phyloP scores from a whole-genome alignment of 1,140 invertebrate species.

The Drosophila punjabiensis region DNA sequence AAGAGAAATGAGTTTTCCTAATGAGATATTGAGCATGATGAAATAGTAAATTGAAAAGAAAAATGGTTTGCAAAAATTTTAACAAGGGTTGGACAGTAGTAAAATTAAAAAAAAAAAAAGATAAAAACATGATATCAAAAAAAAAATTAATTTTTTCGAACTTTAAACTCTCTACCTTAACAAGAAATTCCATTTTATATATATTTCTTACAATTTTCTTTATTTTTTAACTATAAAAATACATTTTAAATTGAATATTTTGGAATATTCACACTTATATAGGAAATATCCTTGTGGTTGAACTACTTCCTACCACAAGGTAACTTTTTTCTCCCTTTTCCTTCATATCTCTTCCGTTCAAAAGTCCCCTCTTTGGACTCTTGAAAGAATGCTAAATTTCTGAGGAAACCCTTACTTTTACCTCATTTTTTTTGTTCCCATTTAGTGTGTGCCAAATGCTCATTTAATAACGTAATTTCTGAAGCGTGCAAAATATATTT shows the following conservation, averaged over 20 bases:
- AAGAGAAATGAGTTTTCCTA: constrained; percentile 29
- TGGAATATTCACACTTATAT: constrained; percentile 11
- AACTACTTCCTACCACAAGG: constrained; percentile 61
- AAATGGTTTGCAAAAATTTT: background rate
- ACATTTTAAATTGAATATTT: background rate
- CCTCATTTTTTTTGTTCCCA: constrained; percentile 22
- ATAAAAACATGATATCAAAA: background rate
- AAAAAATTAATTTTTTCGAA: background rate
- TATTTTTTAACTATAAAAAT: background rate
- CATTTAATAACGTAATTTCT: constrained; percentile 85
- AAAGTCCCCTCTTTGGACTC: background rate
- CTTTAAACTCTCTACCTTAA: accelerated
- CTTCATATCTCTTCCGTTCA: constrained; percentile 30
- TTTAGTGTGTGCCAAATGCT: constrained; percentile 84
- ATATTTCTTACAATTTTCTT: background rate
- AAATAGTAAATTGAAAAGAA: constrained; percentile 15
- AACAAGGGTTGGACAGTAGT: background rate
- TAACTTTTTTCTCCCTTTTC: constrained; percentile 4
- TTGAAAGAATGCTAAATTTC: constrained; percentile 19
- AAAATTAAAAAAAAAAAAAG: too few relatives aligned
- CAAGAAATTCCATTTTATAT: background rate
- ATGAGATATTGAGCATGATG: constrained; percentile 46
- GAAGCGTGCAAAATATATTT: constrained; percentile 83
- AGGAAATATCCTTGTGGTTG: constrained; percentile 36
- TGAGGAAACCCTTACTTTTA: background rate